Evolutionary conservation across 2,797 vertebrate genomes (phyloP).

Genomic region (Gouania willdenowi): DNA sequence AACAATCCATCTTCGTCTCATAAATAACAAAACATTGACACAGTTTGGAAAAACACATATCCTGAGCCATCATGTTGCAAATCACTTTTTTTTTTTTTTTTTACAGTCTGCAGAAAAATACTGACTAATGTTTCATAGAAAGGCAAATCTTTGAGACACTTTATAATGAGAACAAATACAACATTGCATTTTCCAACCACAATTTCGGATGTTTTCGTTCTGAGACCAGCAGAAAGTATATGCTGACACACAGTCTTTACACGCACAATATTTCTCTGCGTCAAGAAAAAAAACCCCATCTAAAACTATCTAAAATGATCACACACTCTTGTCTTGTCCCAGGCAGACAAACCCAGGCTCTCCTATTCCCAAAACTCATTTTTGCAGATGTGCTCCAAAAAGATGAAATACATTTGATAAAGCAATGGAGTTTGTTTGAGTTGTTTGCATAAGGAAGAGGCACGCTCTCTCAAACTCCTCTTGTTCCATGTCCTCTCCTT

Average conservation of each 20-base stretch:
- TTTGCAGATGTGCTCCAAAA: constrained; percentile 57
- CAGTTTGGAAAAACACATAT: constrained; percentile 38
- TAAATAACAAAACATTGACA: constrained; percentile 38
- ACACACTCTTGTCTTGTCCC: constrained; percentile 62
- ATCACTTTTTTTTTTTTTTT: constrained; percentile 46
- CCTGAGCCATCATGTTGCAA: constrained; percentile 17
- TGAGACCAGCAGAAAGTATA: constrained; percentile 45
- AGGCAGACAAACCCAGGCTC: constrained; percentile 60
- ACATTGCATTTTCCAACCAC: constrained; percentile 29
- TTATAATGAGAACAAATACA: constrained; percentile 53
- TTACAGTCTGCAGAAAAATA: constrained; percentile 42
- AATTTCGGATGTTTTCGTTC: constrained; percentile 55
- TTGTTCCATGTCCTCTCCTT: constrained; percentile 29
- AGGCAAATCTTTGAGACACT: constrained; percentile 44
- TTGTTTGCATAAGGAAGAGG: constrained; percentile 34
- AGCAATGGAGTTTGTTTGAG: constrained; percentile 49
- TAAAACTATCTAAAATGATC: constrained; percentile 55
- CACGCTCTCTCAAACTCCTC: constrained; percentile 17
- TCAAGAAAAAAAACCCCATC: constrained; percentile 33
- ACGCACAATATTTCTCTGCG: constrained; percentile 22
- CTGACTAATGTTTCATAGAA: constrained; percentile 39
- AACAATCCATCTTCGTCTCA: constrained; percentile 17
- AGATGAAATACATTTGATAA: constrained; percentile 61
- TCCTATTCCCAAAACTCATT: constrained; percentile 59
- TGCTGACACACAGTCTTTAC: constrained; percentile 57